Evolutionary conservation across 2,888 invertebrate genomes (phyloP).

Genomic region (Ligdia adustata): DNA sequence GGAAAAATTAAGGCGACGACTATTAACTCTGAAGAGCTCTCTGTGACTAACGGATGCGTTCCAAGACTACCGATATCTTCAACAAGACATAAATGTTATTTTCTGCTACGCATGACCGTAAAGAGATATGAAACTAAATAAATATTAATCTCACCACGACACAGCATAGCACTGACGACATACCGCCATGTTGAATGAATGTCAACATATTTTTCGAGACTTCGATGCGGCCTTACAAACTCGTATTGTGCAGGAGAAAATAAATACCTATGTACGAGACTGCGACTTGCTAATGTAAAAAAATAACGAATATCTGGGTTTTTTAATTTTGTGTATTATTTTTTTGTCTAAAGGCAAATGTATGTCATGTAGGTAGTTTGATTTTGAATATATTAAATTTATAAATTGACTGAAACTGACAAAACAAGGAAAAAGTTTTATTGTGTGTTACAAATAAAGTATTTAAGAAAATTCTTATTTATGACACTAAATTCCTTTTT

Average conservation of each 20-base stretch:
- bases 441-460: too few species aligned
- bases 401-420: too few species aligned
- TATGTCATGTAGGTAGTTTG: conserved; percentile 61
- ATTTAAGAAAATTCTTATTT: too few species aligned
- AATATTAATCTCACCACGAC: conserved; percentile 93
- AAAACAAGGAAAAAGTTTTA: too few species aligned
- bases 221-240: conserved; percentile 64
- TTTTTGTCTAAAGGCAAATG: conserved; percentile 71
- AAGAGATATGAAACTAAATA: conserved; percentile 61
- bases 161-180: conserved; percentile 98
- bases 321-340: conserved; percentile 77
- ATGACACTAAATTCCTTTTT: too few species aligned
- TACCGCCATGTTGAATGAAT: conserved; percentile 97
- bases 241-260: conserved; percentile 44
- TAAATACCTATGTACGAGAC: conserved; percentile 26
- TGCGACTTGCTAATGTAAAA: conserved; percentile 30
- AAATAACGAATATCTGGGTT: conserved; percentile 50
- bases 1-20: conserved; percentile 63
- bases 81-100: conserved; percentile 44
- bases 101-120: too few species aligned
- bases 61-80: conserved; percentile 44
- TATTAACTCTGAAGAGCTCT: conserved; percentile 38
- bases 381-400: too few species aligned
- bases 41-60: conserved; percentile 42
- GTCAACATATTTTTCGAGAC: conserved; percentile 86